Evolutionary conservation across 2,797 vertebrate species (phyloP).

Genomic region (Sarcophilus harrisii): DNA sequence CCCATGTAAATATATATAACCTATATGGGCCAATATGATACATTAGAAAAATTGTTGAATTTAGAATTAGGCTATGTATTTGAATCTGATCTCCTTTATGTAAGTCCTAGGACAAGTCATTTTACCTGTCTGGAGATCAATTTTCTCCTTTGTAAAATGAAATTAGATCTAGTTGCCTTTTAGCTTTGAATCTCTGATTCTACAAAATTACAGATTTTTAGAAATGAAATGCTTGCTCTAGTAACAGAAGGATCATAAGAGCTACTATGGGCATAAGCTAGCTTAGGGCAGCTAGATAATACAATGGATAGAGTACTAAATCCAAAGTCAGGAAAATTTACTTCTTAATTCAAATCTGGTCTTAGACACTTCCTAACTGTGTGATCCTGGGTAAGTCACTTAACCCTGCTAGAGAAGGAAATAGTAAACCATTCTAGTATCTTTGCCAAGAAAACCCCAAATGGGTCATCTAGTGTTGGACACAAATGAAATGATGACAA

Average conservation of each 20-base stretch:
- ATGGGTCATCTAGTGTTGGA: not conserved
- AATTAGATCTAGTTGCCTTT: not conserved
- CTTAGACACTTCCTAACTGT: not conserved
- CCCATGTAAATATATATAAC: not conserved
- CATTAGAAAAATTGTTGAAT: not conserved
- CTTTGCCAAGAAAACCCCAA: not conserved
- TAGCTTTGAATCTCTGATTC: not conserved
- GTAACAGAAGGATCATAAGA: not conserved
- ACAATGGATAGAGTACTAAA: not conserved
- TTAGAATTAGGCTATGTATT: not conserved
- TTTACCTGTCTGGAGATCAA: not conserved
- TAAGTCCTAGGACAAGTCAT: not conserved
- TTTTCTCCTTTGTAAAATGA: not conserved
- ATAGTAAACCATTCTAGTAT: not conserved
- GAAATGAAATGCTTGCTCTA: not conserved
- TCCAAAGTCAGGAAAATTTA: not conserved
- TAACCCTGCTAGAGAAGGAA: not conserved
- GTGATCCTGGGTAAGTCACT: not conserved
- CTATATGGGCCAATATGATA: not conserved
- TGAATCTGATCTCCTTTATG: not conserved
- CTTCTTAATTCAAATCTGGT: not conserved
- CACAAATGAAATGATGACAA: not conserved
- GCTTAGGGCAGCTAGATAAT: not conserved
- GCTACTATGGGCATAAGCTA: too few species aligned
- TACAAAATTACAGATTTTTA: not conserved